These are phyloP conservation scores for Cephus sareptanus DNA, from an alignment of 2,888 invertebrate species.

Conservation along the genomic window DNA sequence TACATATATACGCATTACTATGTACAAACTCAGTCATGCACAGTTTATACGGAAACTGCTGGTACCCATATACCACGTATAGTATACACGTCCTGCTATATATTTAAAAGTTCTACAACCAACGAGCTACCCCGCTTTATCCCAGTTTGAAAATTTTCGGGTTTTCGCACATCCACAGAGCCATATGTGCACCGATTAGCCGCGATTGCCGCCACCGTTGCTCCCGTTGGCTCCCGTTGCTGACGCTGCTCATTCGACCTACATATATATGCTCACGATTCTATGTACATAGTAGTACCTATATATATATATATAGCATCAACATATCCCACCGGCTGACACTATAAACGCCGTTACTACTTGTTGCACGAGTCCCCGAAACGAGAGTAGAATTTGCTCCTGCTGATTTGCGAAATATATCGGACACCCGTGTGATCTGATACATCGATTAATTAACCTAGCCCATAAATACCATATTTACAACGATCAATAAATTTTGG, in stretches of 20 bases:
- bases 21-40: background rate
- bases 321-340: constrained; percentile 32
- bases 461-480: background rate
- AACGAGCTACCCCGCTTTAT: constrained; percentile 18
- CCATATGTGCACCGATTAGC: background rate
- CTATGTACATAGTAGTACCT: constrained; percentile 33
- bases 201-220: constrained; percentile 29
- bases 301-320: constrained; percentile 18
- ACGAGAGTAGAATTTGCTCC: constrained; percentile 17
- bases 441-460: background rate
- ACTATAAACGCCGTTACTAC: constrained; percentile 59
- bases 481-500: background rate
- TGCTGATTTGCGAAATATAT: background rate
- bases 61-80: background rate
- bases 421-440: background rate
- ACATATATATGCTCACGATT: constrained; percentile 27
- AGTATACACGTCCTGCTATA: background rate
- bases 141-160: constrained; percentile 41
- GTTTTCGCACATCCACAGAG: background rate
- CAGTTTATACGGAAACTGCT: background rate
- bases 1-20: background rate
- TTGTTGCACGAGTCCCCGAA: constrained; percentile 58
- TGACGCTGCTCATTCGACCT: constrained; percentile 26
- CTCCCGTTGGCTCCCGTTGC: constrained; percentile 26
- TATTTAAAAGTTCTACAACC: background rate